Evolutionary conservation across 2,797 vertebrate genomes (phyloP), one percentile per base, ranked within the genome.

Genomic region (Microctenopoma steveboyesi): DNA sequence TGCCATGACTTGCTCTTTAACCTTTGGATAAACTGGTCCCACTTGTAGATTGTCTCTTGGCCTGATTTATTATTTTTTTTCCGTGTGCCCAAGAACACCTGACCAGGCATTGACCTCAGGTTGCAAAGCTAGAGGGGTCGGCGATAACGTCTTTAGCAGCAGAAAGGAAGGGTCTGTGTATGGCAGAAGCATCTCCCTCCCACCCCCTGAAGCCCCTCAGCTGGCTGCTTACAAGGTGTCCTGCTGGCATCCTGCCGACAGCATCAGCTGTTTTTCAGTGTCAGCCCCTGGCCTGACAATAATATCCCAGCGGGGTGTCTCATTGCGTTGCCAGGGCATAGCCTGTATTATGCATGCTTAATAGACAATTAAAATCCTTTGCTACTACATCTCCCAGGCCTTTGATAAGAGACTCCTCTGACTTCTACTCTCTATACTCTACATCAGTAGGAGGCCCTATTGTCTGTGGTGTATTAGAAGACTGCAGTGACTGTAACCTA

Each of bases 211-310:
- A 88, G 78, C 60, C 86, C 85, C 90, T 88, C 91, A 90, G 94
- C 93, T 93, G 92, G 78, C 85, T 93, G 93, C 95, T 97, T 96
- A 96, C 96, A 97, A 96, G 97, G 90, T 94, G 92, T 94, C 95
- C 95, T 91, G 93, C 94, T 92, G 95, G 92, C 91, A 90, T 94
- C 93, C 93, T 92, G 95, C 96, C 92, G 94, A 96, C 96, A 94
- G 84, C 94, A 96, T 98, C 97, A 97, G 97, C 97, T 98, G 97
- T 97, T 98, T 96, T 94, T 95, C 95, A 92, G 94, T 95, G 93
- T 96, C 87, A 86, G 92, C 92, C 90, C 91, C 89, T 63, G 84
- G 90, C 88, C 90, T 74, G 82, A 95, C 95, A 97, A 97, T 96
- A 95, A 93, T 92, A 90, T 93, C 94, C 87, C 96, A 94, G 95